A percentile compares a stretch with the other conserved stretches of the same genome.
These are phyloP conservation scores for Hesperophylax magnus DNA, from an alignment of 1,140 invertebrate species.

Conservation along the genomic window DNA sequence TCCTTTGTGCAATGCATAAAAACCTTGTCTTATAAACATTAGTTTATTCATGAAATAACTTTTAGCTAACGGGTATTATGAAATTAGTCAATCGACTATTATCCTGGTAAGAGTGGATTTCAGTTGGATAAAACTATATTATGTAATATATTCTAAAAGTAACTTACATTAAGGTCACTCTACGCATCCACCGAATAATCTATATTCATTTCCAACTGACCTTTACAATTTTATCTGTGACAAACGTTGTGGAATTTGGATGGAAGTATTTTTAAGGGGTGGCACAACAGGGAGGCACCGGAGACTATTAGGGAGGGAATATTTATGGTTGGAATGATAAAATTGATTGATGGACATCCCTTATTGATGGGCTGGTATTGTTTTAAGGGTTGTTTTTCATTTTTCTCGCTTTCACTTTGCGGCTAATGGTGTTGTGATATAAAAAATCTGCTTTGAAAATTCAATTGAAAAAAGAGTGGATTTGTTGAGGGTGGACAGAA, in stretches of 20 bases:
- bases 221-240: constrained; percentile 33
- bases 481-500: too few relatives aligned
- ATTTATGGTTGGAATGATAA: constrained; percentile 54
- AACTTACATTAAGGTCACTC: too few relatives aligned
- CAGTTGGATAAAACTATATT: too few relatives aligned
- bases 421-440: constrained; percentile 24
- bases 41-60: too few relatives aligned
- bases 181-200: constrained; percentile 13
- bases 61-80: too few relatives aligned
- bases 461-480: too few relatives aligned
- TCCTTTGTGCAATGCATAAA: too few relatives aligned
- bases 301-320: background rate
- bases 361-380: constrained; percentile 54
- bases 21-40: too few relatives aligned
- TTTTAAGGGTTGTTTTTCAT: constrained; percentile 38
- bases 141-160: too few relatives aligned
- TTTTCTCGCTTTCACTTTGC: constrained; percentile 31
- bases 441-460: background rate
- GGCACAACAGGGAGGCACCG: background rate
- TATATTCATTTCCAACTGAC: constrained; percentile 53
- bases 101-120: too few relatives aligned
- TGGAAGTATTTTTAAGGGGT: background rate
- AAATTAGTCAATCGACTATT: too few relatives aligned
- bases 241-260: constrained; percentile 19
- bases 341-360: constrained; percentile 53